Base-by-base conservation (phyloP, 37 sponge, comb jelly and placozoan genomes). In the Beroe ovata region DNA sequence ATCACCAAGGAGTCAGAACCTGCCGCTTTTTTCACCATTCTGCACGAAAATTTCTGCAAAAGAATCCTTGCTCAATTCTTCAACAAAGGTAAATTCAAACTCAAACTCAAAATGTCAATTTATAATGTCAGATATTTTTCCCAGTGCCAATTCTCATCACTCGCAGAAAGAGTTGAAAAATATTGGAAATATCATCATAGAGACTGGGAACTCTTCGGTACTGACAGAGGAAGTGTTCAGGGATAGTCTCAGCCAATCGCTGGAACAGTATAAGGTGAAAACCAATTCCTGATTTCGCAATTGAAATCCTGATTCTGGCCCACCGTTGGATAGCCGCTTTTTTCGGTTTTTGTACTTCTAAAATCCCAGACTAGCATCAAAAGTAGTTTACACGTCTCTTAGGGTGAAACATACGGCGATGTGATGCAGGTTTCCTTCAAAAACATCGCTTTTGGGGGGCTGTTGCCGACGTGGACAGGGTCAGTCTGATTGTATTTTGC, bases 1-100 rank as follows among this genome's bases (percentile, higher is more conserved):
- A 18, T 54, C 20, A 38, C 35, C 8, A 30, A n/a, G 8, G 84
- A 77, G 0, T 77, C 84, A 2, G 41, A 77, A 37, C 47, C 84
- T 39, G 84, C 84, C 2, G 84, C 84, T n/a, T 77, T 77, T 54
- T 77, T 77, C 84, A 40, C 39, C 16, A 38, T 77, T 23, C 84
- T 77, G 4, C 47, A 77, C 23, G 0, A 8, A 40, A 77, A 77
- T 3, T 35, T 77, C 18, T 21, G 28, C 1, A 37, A 8, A 20
- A 77, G 33, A 21, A 41, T 77, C 22, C 54, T 77, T 41, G 29
- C 8, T 18, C 69, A 66, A 33, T 66, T 66, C 69, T 66, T 66
- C 16, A 19, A 11, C 54, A 47, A 47, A 47, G 54, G 54, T 47
- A 47, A 6, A 47, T 47, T n/a, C n/a, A n/a, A n/a, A n/a, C n/a